Evolutionary conservation across 2,797 vertebrate species (phyloP), one percentile per base, ranked within the genome.

Genomic region (Ibycter americanus): DNA sequence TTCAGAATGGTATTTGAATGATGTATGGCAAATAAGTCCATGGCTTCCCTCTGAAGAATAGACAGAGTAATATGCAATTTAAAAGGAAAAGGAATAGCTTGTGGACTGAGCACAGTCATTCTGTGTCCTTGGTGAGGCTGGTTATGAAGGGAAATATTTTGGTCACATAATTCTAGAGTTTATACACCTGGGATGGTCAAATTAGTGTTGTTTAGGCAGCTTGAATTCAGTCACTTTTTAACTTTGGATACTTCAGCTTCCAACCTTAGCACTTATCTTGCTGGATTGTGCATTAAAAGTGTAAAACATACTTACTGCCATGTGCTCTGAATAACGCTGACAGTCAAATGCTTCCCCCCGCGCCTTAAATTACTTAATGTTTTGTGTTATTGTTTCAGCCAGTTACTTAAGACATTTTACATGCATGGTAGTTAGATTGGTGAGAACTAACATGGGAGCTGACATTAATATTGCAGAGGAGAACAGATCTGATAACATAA

Each of bases 1-100:
- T 95, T 89, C 44, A 71, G 81, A 89, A 78, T 77, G 72, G 61
- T 36, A 63, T 93, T 81, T 93, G 95, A 93, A 81, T 93, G 91
- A 87, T 83, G 59, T 90, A 66, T 94, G 76, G 71, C 68, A 94
- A 91, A 87, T 63, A 94, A 77, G 52, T 59, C 62, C 44, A 3
- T 80, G 78, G 71, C 38, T 96, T 80, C 31, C 52, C 51, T 73
- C 62, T 87, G 86, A 90, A 90, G 73, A 95, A 36, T 5, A 91
- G 47, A 18, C 17, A 91, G 46, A 81, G 36, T 72, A 91, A 88
- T 62, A 47, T 6, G 23, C 40, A 34, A 56, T 90, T 89, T 83
- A 42, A 85, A 82, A 89, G 38, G 49, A 82, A 55, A 55, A 79
- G 67, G 31, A 84, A n/a, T 66, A 55, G 36, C 42, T 72, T 51